Percentiles rank a stretch among this genome's conserved stretches.
Evolutionary conservation across 2,797 vertebrate species (phyloP).

Genomic region (Parotocinclus haroldoi): DNA sequence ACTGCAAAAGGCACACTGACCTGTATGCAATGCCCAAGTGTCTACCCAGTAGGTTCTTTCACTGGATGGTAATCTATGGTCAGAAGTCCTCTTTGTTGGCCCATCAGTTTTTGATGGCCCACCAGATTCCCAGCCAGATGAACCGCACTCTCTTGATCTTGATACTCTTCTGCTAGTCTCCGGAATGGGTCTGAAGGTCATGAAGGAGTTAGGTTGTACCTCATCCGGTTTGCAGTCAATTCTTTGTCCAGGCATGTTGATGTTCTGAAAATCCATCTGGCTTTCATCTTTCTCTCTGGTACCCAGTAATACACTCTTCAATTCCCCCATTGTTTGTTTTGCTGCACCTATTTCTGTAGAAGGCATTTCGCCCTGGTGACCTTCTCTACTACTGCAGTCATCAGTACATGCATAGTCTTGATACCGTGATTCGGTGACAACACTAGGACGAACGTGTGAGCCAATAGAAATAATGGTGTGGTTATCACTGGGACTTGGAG

Average conservation of each 20-base stretch:
- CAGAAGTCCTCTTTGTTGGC: conserved; percentile 57
- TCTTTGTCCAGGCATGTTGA: conserved; percentile 53
- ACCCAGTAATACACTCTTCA: conserved; percentile 64
- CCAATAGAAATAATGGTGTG: conserved; percentile 55
- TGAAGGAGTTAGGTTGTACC: conserved; percentile 57
- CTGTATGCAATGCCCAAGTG: conserved; percentile 56
- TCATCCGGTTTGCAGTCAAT: conserved; percentile 54
- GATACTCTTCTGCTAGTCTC: conserved; percentile 59
- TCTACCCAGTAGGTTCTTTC: conserved; percentile 53
- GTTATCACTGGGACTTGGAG: conserved; percentile 40
- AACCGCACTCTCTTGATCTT: conserved; percentile 50
- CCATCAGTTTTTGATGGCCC: conserved; percentile 57
- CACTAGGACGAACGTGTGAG: conserved; percentile 41
- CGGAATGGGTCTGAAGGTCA: conserved; percentile 67
- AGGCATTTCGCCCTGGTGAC: conserved; percentile 44
- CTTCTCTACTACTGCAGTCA: conserved; percentile 18
- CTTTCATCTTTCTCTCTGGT: conserved; percentile 46
- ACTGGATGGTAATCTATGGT: conserved; percentile 45
- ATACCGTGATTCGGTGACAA: conserved; percentile 40
- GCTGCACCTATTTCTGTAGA: conserved; percentile 51
- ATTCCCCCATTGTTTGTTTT: conserved; percentile 70
- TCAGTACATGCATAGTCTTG: conserved; percentile 18
- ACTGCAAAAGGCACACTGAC: conserved; percentile 51
- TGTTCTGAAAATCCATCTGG: conserved; percentile 45
- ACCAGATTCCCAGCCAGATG: conserved; percentile 60